Conservation (phyloP, 2,888 invertebrate species). For the Autographa gamma region DNA sequence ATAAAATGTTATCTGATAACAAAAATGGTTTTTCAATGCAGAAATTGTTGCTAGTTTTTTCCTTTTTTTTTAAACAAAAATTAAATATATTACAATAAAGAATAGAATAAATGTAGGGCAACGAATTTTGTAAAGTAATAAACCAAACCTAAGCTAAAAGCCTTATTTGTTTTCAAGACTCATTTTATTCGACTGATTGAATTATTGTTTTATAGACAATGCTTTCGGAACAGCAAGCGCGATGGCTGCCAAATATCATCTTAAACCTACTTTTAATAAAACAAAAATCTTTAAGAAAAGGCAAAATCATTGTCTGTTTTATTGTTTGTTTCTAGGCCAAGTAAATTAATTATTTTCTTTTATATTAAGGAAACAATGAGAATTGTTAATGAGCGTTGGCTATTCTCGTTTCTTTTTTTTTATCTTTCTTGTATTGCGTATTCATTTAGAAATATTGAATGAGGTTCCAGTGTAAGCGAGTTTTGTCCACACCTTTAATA, state of each 20-base stretch:
- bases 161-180: not conserved
- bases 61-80: no score
- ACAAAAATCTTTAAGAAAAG: conserved; percentile 55
- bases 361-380: conserved; percentile 77
- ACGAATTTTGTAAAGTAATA: not conserved
- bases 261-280: conserved; percentile 52
- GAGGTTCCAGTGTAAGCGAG: conserved; percentile 45
- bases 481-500: not conserved
- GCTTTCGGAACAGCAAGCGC: conserved; percentile 25
- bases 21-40: no score
- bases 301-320: conserved; percentile 58
- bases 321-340: conserved; percentile 69
- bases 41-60: no score
- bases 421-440: conserved; percentile 66
- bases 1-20: no score
- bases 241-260: conserved; percentile 52
- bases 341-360: conserved; percentile 82
- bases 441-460: conserved; percentile 69
- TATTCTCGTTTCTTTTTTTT: conserved; percentile 68
- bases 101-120: not conserved
- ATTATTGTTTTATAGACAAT: conserved; percentile 15
- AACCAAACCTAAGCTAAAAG: not conserved
- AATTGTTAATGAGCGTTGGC: conserved; percentile 79
- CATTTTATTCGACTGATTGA: not conserved
- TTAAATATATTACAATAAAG: not conserved